phyloP scores from a whole-genome alignment of 2,888 invertebrate species.

The Ennomos fuscantarius region DNA sequence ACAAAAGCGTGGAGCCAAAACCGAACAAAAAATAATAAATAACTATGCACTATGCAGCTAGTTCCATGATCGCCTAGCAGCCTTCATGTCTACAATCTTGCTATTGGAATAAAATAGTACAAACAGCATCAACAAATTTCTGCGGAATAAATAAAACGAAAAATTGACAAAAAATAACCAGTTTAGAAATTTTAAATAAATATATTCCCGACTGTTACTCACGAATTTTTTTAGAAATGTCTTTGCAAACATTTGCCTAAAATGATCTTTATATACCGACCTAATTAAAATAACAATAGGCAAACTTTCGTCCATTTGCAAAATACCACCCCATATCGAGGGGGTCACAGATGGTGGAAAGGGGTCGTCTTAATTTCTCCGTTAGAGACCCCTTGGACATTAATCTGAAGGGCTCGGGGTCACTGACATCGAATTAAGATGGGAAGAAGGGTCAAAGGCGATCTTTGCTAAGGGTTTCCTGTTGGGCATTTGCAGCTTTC shows the following conservation, averaged over 20 bases:
- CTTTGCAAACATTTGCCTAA: constrained; percentile 8
- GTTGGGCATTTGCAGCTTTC: background rate
- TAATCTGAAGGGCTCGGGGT: constrained; percentile 79
- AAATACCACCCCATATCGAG: constrained; percentile 44
- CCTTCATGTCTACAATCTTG: too few relatives aligned
- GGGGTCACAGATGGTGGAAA: constrained; percentile 70
- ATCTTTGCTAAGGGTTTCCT: constrained; percentile 46
- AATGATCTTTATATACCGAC: constrained; percentile 12
- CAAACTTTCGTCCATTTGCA: constrained; percentile 55
- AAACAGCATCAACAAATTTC: too few relatives aligned
- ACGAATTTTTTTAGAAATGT: background rate
- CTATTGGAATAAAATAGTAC: too few relatives aligned
- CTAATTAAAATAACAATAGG: constrained; percentile 49
- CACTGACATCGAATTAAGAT: constrained; percentile 78
- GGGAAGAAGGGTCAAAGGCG: constrained; percentile 64
- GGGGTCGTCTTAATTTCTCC: constrained; percentile 81
- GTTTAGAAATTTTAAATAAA: background rate
- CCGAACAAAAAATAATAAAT: too few relatives aligned
- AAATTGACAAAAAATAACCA: too few relatives aligned
- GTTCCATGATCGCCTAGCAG: too few relatives aligned
- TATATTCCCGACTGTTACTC: too few relatives aligned
- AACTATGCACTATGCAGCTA: too few relatives aligned
- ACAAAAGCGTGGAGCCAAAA: too few relatives aligned
- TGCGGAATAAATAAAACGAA: too few relatives aligned
- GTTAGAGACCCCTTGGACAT: constrained; percentile 78